Evolutionary conservation across 2,888 invertebrate genomes (phyloP), one percentile per base, ranked within the genome.

Genomic region (Platycheirus rosarum): DNA sequence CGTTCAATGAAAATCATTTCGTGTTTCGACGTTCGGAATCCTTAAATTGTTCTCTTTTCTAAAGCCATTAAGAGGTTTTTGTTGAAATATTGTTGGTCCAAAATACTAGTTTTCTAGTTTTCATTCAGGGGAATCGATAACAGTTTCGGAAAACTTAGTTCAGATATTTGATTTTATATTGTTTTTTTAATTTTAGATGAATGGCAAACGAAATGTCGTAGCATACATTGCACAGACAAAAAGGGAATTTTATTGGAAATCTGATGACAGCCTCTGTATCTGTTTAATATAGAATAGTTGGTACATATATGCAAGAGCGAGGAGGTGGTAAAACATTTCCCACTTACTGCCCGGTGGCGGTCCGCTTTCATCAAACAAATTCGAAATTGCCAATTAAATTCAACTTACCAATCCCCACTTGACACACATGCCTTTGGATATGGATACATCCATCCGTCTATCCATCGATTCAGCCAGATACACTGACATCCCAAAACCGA

Each of bases 361-460:
- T 46, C 37, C n/a, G 40, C 7, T 55, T 55, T 63, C 60, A 66
- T 78, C 66, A 68, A 73, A 73, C 23, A 62, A 53, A 29, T 20
- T 78, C 62, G 62, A 57, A 79, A 79, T 79, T 79, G 69, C 49
- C 79, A 79, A 79, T 75, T 79, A 79, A 63, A 60, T 75, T 75
- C 79, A 79, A 79, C 75, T 75, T 79, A 79, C 44, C 75, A 35
- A 69, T 63, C 63, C 42, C 6, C 60, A 55, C 62, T 55, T 44
- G 62, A 62, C 66, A 62, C 13, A 20, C 20, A 55, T 16, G 14
- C 18, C 46, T 26, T n/a, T 13, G 48, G 48, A 48, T 48, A 8
- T 29, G 29, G 16, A 29, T 49, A 7, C 55, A 51, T 37, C 18
- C 32, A 63, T 32, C 29, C 8, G 8, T 32, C 29, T 8, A 32